Conservation (phyloP, 2,888 invertebrate genomes). For the Plebejus argus region DNA sequence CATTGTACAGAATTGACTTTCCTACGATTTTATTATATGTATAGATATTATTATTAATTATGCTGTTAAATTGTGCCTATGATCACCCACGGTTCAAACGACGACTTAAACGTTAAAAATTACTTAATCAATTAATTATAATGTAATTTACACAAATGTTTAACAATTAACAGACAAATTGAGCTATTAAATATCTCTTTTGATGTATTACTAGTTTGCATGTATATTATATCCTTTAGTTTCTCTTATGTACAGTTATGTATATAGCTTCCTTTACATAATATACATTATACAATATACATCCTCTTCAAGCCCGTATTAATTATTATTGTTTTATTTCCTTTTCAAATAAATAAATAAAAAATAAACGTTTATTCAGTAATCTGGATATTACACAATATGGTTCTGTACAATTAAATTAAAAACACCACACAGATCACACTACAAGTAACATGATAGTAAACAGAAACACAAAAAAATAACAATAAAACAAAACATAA, state of each 20-base stretch:
- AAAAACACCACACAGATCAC: too few relatives aligned
- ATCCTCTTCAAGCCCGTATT: background rate
- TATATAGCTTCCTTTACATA: constrained; percentile 15
- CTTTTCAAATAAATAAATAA: background rate
- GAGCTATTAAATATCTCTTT: constrained; percentile 12
- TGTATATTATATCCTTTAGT: constrained; percentile 13
- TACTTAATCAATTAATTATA: background rate
- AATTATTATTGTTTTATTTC: background rate
- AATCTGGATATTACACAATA: too few relatives aligned
- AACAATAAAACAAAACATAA: too few relatives aligned
- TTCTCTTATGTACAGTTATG: background rate
- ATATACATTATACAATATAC: too few relatives aligned
- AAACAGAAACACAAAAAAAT: too few relatives aligned
- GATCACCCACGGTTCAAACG: background rate
- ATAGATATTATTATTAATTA: background rate
- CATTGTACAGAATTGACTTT: too few relatives aligned
- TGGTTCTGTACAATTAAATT: too few relatives aligned
- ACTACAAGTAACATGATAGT: too few relatives aligned
- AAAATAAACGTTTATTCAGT: too few relatives aligned
- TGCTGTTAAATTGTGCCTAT: background rate
- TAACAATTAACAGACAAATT: constrained; percentile 5
- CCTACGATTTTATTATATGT: too few relatives aligned
- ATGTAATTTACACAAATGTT: background rate
- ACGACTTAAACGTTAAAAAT: background rate
- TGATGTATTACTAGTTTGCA: constrained; percentile 18